Conservation (phyloP, 2,888 invertebrate species). For the Brachyopa scutellaris region DNA sequence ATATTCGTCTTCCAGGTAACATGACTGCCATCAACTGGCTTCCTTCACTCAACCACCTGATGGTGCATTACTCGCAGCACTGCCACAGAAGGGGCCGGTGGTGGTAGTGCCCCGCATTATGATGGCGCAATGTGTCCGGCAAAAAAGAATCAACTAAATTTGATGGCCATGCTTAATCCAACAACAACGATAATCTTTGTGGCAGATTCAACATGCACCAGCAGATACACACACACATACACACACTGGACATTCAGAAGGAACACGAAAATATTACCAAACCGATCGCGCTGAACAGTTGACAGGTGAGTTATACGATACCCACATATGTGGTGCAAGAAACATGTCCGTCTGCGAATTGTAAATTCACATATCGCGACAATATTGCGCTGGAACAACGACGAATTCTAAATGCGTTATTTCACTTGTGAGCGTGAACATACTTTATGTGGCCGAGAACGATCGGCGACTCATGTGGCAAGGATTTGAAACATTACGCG, state of each 20-base stretch:
- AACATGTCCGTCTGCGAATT: conserved; percentile 62
- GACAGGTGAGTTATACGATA: conserved; percentile 72
- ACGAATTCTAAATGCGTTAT: conserved; percentile 66
- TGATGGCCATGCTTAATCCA: conserved; percentile 58
- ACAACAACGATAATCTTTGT: conserved; percentile 22
- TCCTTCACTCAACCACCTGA: conserved; percentile 33
- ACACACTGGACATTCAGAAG: conserved; percentile 24
- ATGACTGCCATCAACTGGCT: conserved; percentile 44
- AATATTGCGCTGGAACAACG: conserved; percentile 67
- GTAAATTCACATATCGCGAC: conserved; percentile 71
- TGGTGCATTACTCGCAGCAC: conserved; percentile 64
- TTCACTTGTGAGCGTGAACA: conserved; percentile 50
- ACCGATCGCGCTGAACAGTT: conserved; percentile 33
- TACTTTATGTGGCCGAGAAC: conserved; percentile 56
- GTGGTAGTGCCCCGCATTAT: conserved; percentile 24
- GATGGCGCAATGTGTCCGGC: conserved; percentile 52
- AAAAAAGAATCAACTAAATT: conserved; percentile 44
- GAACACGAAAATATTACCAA: conserved; percentile 64
- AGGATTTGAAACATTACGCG: conserved; percentile 65
- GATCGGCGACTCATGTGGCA: conserved; percentile 47
- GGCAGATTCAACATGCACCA: conserved; percentile 44
- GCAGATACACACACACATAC: conserved; percentile 17
- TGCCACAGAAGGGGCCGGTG: background rate
- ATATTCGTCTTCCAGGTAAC: conserved; percentile 60
- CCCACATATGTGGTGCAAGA: conserved; percentile 72